Evolutionary conservation across 2,888 invertebrate species (phyloP).

Genomic region (Cylindroiulus punctatus): DNA sequence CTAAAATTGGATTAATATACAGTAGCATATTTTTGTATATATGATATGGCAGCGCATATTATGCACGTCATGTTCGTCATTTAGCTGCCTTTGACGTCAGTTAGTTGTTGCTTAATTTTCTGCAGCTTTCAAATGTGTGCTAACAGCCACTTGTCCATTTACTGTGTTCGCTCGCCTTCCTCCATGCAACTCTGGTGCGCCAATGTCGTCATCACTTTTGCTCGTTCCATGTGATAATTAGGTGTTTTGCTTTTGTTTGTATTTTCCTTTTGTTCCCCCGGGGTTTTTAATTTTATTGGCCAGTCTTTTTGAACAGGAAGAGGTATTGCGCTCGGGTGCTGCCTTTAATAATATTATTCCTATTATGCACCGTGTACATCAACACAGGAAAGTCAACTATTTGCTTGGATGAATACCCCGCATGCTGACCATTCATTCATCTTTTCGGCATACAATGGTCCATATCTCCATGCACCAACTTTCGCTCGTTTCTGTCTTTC

Average conservation of each 20-base stretch:
- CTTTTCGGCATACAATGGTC: slow-evolving; percentile 25
- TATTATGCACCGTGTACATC: slow-evolving; percentile 25
- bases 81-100: neutral
- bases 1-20: too few species aligned
- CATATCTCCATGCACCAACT: slow-evolving; percentile 28
- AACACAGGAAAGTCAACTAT: slow-evolving; percentile 40
- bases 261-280: slow-evolving; percentile 4
- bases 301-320: slow-evolving; percentile 39
- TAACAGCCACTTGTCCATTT: neutral
- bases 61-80: neutral
- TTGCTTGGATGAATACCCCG: slow-evolving; percentile 40
- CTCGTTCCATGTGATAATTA: slow-evolving; percentile 28
- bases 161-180: neutral
- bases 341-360: slow-evolving; percentile 43
- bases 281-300: slow-evolving; percentile 37
- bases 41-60: neutral
- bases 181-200: neutral
- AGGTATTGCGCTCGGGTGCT: slow-evolving; percentile 39
- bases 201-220: slow-evolving; percentile 6
- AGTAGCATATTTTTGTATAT: too few species aligned
- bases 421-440: slow-evolving; percentile 47
- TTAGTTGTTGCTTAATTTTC: neutral
- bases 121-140: too few species aligned
- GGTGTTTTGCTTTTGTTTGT: slow-evolving; percentile 47
- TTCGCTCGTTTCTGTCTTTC: neutral